Base-by-base conservation (phyloP, 2,113 vertebrate species). In the Muscicapa adusta region DNA sequence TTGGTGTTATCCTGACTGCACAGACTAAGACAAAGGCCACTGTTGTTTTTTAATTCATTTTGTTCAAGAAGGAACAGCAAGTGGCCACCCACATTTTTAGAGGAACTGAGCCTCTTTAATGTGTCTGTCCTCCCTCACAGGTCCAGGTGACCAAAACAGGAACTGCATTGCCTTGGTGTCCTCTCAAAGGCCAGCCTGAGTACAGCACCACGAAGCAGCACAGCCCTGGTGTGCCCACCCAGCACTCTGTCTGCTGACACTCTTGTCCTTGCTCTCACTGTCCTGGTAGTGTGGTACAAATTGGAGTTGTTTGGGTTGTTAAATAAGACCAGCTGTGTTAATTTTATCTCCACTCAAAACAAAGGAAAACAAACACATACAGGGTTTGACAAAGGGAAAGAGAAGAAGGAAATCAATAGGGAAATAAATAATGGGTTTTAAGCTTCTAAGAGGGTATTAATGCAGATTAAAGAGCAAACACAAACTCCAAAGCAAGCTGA, bases 381-480 rank as follows among this genome's bases (percentile, higher is more conserved):
- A 91, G 28, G 20, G 8, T 50, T 68, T 92, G 83, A 91, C 76
- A 93, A 93, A 40, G 85, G 26, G 42, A 93, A 80, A 93, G 40
- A 92, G 71, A 93, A 94, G 75, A 92, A 89, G 74, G 42, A 96
- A 98, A 95, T 97, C 93, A 97, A 96, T 88, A 97, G 95, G 77
- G 81, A 96, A 95, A 97, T 91, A 96, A 97, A 97, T 94, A 97
- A 95, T 93, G 96, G 50, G 94, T 96, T 93, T 97, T 97, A 97
- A 97, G 93, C 95, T 97, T 97, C 97, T 96, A 97, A 97, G 91
- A 91, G 80, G 71, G 93, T 94, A 97, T 97, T 96, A 97, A 97
- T 96, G 86, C 89, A 96, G 85, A 94, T 94, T 93, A 96, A 96
- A 96, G 93, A 96, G 94, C 93, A 97, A 97, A 96, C 88, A 95